These are phyloP conservation scores for Xanthia togata DNA, from an alignment of 2,888 invertebrate genomes.

Conservation along the genomic window DNA sequence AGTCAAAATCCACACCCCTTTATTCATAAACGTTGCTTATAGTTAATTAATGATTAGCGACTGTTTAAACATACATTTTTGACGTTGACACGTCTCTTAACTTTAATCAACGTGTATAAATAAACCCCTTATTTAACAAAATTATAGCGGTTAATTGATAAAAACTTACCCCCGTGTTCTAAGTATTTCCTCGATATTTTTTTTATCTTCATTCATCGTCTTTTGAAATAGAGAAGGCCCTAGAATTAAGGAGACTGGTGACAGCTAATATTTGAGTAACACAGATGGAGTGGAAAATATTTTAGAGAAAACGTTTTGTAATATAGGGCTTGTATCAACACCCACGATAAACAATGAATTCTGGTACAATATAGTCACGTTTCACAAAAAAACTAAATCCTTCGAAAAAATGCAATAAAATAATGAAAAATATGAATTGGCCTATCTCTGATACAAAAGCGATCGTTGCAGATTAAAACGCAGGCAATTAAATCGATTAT, in stretches of 20 bases:
- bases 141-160: no score
- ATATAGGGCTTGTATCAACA: not conserved
- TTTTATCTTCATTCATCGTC: not conserved
- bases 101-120: no score
- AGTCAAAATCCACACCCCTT: not conserved
- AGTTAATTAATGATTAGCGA: no score
- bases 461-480: constrained; percentile 30
- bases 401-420: constrained; percentile 1
- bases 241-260: not conserved
- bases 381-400: not conserved
- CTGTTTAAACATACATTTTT: no score
- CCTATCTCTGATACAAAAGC: constrained; percentile 13
- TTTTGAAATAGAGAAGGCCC: not conserved
- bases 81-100: no score
- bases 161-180: not conserved
- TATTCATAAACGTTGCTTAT: no score
- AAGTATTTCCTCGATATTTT: not conserved
- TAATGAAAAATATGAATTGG: not conserved
- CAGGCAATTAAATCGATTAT: constrained; percentile 27
- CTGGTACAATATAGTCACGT: not conserved
- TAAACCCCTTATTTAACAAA: no score
- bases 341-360: not conserved
- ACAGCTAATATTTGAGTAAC: not conserved
- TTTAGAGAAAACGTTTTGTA: not conserved
- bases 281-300: not conserved